phyloP scores from a whole-genome alignment of 2,888 invertebrate species.

The Dryomyza anilis region DNA sequence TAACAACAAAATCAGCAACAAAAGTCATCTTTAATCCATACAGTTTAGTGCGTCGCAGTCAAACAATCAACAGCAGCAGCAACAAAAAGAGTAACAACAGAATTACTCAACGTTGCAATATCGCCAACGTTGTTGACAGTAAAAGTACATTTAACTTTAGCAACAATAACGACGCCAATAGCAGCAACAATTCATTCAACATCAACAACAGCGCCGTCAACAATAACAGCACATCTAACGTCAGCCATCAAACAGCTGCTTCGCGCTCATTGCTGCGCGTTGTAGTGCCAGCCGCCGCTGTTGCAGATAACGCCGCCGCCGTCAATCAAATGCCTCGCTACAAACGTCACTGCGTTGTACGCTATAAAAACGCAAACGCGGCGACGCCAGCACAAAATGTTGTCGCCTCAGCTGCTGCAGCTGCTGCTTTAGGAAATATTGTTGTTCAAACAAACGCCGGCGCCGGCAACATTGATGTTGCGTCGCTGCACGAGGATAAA shows the following conservation, averaged over 20 bases:
- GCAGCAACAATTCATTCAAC: too few species aligned
- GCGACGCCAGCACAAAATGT: neutral
- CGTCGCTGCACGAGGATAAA: neutral
- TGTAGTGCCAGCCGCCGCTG: conserved; percentile 10
- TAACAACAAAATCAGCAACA: conserved; percentile 20
- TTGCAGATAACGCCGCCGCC: too few species aligned
- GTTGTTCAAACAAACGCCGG: neutral
- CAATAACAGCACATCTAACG: too few species aligned
- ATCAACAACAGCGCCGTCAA: too few species aligned
- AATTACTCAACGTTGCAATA: too few species aligned
- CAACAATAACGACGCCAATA: too few species aligned
- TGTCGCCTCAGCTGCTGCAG: neutral
- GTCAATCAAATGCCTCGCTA: too few species aligned
- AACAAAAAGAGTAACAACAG: too few species aligned
- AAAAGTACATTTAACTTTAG: too few species aligned
- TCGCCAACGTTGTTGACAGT: too few species aligned
- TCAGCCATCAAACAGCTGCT: too few species aligned
- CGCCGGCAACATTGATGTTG: neutral
- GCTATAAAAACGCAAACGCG: neutral
- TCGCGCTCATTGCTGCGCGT: conserved; percentile 21
- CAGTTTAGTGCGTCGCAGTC: neutral
- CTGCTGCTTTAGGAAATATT: neutral
- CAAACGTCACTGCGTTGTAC: too few species aligned
- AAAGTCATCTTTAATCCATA: neutral
- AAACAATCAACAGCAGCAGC: neutral